Percentiles rank a stretch among this genome's conserved stretches.
phyloP scores from a whole-genome alignment of 2,797 vertebrate genomes.

The Falco naumanni region DNA sequence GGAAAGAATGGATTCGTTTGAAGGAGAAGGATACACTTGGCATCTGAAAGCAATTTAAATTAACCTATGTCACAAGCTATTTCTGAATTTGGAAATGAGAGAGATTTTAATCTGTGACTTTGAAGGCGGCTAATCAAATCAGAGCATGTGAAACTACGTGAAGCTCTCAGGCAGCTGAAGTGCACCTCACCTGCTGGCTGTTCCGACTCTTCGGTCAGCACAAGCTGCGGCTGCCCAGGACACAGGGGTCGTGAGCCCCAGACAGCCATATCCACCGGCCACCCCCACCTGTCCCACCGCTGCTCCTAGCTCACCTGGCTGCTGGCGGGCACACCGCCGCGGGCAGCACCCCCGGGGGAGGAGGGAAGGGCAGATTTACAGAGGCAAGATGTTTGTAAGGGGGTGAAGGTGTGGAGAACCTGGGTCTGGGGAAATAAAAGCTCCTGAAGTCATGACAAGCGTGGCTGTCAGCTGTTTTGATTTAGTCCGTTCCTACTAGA shows the following conservation, averaged over 20 bases:
- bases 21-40: not conserved
- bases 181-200: not conserved
- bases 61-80: not conserved
- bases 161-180: not conserved
- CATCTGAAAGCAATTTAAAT: slow-evolving; percentile 37
- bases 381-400: not conserved
- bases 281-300: not conserved
- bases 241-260: not conserved
- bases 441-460: not conserved
- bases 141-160: not conserved
- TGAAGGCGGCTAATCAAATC: not conserved
- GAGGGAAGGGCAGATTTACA: not conserved
- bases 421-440: not conserved
- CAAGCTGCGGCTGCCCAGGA: not conserved
- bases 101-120: not conserved
- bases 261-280: not conserved
- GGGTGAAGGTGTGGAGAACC: not conserved
- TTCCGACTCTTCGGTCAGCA: not conserved
- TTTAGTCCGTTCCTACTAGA: not conserved
- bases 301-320: not conserved
- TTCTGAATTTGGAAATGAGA: not conserved
- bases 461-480: not conserved
- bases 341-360: not conserved
- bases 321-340: no score
- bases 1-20: not conserved